These are phyloP conservation scores for Caenorhabditis latens DNA, from an alignment of 1,140 invertebrate genomes.

Conservation along the genomic window DNA sequence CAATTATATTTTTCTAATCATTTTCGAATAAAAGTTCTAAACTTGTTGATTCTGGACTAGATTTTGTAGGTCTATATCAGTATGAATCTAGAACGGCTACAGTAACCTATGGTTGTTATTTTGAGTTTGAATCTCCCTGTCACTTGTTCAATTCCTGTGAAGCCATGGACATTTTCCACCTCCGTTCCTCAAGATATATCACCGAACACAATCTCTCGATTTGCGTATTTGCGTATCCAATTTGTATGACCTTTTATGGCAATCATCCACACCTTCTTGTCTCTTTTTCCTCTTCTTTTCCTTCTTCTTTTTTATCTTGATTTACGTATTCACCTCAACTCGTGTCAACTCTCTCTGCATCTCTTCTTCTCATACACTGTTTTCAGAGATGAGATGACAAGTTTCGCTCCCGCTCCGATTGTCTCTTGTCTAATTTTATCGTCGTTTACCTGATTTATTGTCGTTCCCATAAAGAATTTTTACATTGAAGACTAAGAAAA, in stretches of 20 bases:
- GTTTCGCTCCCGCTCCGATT: slow-evolving; percentile 36
- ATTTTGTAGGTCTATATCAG: too few species aligned
- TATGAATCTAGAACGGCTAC: background rate
- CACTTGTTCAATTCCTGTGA: background rate
- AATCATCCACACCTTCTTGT: slow-evolving; percentile 51
- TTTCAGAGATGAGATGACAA: slow-evolving; percentile 26
- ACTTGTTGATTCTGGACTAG: too few species aligned
- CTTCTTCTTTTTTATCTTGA: slow-evolving; percentile 33
- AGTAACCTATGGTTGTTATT: too few species aligned
- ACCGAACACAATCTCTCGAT: slow-evolving; percentile 33
- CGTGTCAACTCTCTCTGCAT: slow-evolving; percentile 40
- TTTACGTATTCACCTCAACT: slow-evolving; percentile 52
- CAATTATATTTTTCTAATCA: too few species aligned
- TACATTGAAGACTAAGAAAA: background rate
- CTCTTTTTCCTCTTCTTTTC: background rate
- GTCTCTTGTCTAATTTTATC: slow-evolving; percentile 44
- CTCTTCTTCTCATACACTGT: slow-evolving; percentile 9
- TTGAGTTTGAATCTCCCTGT: too few species aligned
- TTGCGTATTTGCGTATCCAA: slow-evolving; percentile 22
- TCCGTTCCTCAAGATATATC: slow-evolving; percentile 14
- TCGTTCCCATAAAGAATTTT: slow-evolving; percentile 3
- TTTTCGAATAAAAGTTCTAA: too few species aligned
- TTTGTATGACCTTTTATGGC: slow-evolving; percentile 56
- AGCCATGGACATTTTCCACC: background rate
- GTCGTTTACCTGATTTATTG: slow-evolving; percentile 49